phyloP scores from a whole-genome alignment of 2,888 invertebrate species.

The Scaptomyza polygonia region DNA sequence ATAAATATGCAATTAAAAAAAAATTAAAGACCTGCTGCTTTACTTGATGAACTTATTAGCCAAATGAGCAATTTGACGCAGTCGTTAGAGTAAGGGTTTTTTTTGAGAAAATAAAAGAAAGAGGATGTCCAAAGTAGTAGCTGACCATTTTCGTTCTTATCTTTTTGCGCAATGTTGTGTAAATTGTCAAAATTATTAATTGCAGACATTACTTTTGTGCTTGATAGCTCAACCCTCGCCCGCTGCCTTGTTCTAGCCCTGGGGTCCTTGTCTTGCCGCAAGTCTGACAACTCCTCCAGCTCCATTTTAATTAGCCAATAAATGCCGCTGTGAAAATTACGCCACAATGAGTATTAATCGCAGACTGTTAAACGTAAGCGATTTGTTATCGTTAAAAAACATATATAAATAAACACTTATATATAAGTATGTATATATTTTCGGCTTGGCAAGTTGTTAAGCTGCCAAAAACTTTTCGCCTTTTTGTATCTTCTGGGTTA shows the following conservation, averaged over 20 bases:
- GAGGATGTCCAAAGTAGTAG: slow-evolving; percentile 1
- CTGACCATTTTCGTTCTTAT: slow-evolving; percentile 36
- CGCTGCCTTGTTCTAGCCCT: slow-evolving; percentile 27
- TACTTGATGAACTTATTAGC: slow-evolving; percentile 41
- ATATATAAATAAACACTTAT: slow-evolving; percentile 8
- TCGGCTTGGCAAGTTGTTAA: slow-evolving; percentile 51
- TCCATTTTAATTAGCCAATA: slow-evolving; percentile 76
- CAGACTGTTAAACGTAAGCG: slow-evolving; percentile 71
- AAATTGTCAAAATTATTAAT: slow-evolving; percentile 82
- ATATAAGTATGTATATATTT: slow-evolving; percentile 4
- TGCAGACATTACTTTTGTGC: slow-evolving; percentile 62
- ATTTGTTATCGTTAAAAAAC: slow-evolving; percentile 77
- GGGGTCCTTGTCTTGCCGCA: slow-evolving; percentile 11
- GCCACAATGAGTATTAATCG: slow-evolving; percentile 74
- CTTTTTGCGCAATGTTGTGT: slow-evolving; percentile 70
- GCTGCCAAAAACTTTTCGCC: slow-evolving; percentile 53
- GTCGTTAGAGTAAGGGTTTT: not conserved
- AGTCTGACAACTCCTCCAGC: slow-evolving; percentile 6
- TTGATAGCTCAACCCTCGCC: not conserved
- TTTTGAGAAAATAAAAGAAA: slow-evolving; percentile 39
- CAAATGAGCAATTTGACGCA: slow-evolving; percentile 40
- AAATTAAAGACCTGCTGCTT: slow-evolving; percentile 17
- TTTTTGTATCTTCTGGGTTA: slow-evolving; percentile 57
- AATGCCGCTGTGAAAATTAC: slow-evolving; percentile 67
- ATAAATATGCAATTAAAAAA: slow-evolving; percentile 54